Percentiles rank a stretch among this genome's conserved stretches.
These are phyloP conservation scores for Teleopsis dalmanni DNA, from an alignment of 1,140 invertebrate species.

Conservation along the genomic window DNA sequence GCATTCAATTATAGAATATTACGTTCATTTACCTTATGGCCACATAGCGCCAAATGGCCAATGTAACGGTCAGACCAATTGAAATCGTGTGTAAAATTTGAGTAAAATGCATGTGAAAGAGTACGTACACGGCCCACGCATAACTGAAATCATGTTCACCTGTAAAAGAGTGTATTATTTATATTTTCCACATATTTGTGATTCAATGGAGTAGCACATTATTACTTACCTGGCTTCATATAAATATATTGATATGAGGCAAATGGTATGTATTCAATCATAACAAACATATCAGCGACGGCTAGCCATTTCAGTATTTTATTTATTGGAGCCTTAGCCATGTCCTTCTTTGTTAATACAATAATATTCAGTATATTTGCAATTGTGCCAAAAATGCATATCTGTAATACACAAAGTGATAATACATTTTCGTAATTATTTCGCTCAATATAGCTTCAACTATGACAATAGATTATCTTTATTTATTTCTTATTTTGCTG, in stretches of 20 bases:
- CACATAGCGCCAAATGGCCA: conserved; percentile 56
- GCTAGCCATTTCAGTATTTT: conserved; percentile 73
- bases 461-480: too few relatives aligned
- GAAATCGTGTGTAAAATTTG: conserved; percentile 77
- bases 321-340: conserved; percentile 74
- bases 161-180: conserved; percentile 14
- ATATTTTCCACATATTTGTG: not conserved
- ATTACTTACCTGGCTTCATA: conserved; percentile 40
- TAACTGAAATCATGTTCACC: conserved; percentile 54
- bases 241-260: conserved; percentile 65
- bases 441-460: too few relatives aligned
- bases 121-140: conserved; percentile 61
- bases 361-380: conserved; percentile 86
- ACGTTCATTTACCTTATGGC: conserved; percentile 33
- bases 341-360: conserved; percentile 76
- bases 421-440: too few relatives aligned
- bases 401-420: conserved; percentile 36
- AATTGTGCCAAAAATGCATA: conserved; percentile 81
- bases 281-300: conserved; percentile 76
- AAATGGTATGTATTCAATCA: conserved; percentile 81
- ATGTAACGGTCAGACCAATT: conserved; percentile 75
- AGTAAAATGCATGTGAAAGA: conserved; percentile 73
- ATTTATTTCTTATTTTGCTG: too few relatives aligned
- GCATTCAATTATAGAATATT: too few relatives aligned
- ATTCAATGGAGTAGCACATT: not conserved